Evolutionary conservation across 2,888 invertebrate species (phyloP).

Genomic region (Axea sp.): DNA sequence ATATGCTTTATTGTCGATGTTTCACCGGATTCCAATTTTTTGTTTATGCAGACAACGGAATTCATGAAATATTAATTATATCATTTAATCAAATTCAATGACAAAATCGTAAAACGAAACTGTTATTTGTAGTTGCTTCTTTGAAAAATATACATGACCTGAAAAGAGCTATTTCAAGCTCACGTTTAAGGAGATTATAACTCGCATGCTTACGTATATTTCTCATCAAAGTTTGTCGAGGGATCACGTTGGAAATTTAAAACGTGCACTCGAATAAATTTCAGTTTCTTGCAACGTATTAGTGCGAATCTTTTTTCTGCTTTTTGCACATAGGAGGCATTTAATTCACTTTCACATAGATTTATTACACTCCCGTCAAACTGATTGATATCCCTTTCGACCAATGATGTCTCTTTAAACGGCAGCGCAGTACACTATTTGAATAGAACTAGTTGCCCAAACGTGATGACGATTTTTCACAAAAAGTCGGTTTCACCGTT

Average conservation of each 20-base stretch:
- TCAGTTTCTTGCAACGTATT: constrained; percentile 33
- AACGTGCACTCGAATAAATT: constrained; percentile 41
- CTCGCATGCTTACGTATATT: constrained; percentile 17
- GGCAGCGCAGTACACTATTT: constrained; percentile 34
- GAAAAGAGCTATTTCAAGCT: constrained; percentile 18
- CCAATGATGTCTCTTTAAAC: constrained; percentile 25
- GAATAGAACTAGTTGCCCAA: constrained; percentile 19
- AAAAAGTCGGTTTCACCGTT: not conserved
- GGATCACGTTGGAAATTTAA: constrained; percentile 44
- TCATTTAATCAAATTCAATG: constrained; percentile 6
- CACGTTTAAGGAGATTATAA: constrained; percentile 17
- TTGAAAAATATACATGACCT: constrained; percentile 10
- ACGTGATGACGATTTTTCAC: constrained; percentile 3
- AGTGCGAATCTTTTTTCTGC: constrained; percentile 15
- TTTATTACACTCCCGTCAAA: constrained; percentile 43
- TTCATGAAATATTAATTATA: constrained; percentile 21
- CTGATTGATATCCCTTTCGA: constrained; percentile 38
- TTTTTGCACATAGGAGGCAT: constrained; percentile 6
- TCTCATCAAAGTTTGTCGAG: constrained; percentile 28
- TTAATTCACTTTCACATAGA: constrained; percentile 44
- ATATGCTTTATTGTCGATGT: constrained; percentile 3
- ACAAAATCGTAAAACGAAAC: constrained; percentile 13
- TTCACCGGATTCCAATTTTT: constrained; percentile 8
- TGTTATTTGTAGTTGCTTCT: constrained; percentile 20
- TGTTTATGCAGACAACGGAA: constrained; percentile 1